Evolutionary conservation across 2,888 invertebrate species (phyloP), one percentile per base, ranked within the genome.

Genomic region (Melikaiella ostensackeni): DNA sequence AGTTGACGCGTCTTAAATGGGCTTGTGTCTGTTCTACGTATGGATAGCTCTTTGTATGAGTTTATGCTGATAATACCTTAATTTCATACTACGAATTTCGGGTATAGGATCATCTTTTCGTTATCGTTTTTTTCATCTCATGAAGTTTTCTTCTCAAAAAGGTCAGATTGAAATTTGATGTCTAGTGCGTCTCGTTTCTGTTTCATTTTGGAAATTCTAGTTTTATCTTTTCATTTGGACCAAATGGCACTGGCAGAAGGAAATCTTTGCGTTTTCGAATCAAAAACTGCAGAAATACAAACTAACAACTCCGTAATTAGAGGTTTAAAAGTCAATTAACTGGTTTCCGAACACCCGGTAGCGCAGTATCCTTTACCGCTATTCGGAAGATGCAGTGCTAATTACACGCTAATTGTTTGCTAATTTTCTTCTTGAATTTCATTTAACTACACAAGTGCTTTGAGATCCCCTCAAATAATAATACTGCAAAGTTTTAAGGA

Each of bases 281-380:
- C 16, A 27, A 46, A 24, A 66, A 16, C 64, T 24, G 38, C 46
- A 16, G 24, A 42, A 46, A 66, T 46, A 27, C 19, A 42, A 46
- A 46, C 66, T 5, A 27, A 19, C 46, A 46, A 66, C 27, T 66
- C n/a, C 42, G 46, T 66, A 66, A 66, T 46, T 66, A 66, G 66
- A 30, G 66, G 46, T 46, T 66, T 66, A 66, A 66, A 66, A 66
- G 66, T 66, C 66, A 66, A 66, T 66, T 66, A 66, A 66, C 66
- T 24, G 27, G 46, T 66, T 66, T 66, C 66, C 66, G 27, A 42
- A 66, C 16, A 42, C 24, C 24, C 19, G 42, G 64, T 19, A 46
- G 27, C 27, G 46, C 42, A 46, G 42, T 66, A 66, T 66, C 27
- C 46, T 8, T 46, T 16, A 2, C 66, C 42, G 19, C 66, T 16